Conservation (phyloP, 2,113 vertebrate genomes). For the Dromiciops gliroides region DNA sequence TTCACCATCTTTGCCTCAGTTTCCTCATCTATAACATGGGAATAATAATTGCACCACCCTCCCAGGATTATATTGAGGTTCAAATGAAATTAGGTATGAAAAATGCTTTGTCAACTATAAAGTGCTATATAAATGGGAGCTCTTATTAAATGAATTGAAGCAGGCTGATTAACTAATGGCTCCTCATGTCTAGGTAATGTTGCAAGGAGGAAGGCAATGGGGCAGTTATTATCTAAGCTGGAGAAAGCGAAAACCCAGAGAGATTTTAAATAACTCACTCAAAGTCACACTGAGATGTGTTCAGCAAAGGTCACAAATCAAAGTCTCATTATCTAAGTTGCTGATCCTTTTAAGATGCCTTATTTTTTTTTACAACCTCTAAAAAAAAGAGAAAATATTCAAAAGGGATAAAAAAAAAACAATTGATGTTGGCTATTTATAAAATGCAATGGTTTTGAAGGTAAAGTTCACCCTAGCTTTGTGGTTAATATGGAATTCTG, state of each 20-base stretch:
- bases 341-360: not conserved
- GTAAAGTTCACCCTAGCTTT: not conserved
- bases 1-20: not conserved
- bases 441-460: not conserved
- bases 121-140: not conserved
- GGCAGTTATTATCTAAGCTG: not conserved
- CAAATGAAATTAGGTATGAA: not conserved
- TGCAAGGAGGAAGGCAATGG: slow-evolving; percentile 1
- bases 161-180: not conserved
- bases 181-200: not conserved
- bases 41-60: not conserved
- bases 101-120: not conserved
- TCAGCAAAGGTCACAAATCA: not conserved
- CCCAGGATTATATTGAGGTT: not conserved
- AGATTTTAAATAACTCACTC: not conserved
- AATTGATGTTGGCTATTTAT: not conserved
- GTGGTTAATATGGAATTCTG: not conserved
- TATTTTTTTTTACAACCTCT: not conserved
- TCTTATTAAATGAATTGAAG: not conserved
- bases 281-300: not conserved
- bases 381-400: not conserved
- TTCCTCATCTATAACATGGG: not conserved
- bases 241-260: not conserved
- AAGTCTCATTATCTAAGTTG: slow-evolving; percentile 1
- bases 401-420: not conserved